Evolutionary conservation across 2,888 invertebrate genomes (phyloP).

Genomic region (Monoplex corrugatus): DNA sequence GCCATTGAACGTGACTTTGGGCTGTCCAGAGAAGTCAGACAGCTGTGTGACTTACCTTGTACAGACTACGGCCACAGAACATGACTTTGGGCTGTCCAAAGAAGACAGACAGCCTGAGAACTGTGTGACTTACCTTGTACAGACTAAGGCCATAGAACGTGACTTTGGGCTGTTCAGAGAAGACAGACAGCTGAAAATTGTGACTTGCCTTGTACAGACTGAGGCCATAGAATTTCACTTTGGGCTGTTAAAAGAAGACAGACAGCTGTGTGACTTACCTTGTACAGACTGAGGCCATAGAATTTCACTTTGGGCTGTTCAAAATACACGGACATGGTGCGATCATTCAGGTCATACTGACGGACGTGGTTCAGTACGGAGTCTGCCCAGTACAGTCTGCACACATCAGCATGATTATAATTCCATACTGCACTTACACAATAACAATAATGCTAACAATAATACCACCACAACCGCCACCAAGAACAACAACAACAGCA

Average conservation of each 20-base stretch:
- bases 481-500: background rate
- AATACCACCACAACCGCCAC: background rate
- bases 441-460: background rate
- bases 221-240: slow-evolving; percentile 71
- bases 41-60: too few species aligned
- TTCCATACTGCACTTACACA: too few species aligned
- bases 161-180: too few species aligned
- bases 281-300: slow-evolving; percentile 73
- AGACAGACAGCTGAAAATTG: too few species aligned
- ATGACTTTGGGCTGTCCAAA: too few species aligned
- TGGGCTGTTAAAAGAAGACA: slow-evolving; percentile 61
- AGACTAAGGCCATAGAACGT: too few species aligned
- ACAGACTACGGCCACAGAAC: too few species aligned
- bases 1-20: too few species aligned
- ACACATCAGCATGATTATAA: too few species aligned
- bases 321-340: slow-evolving; percentile 61
- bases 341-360: slow-evolving; percentile 63
- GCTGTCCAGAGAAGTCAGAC: too few species aligned
- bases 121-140: too few species aligned
- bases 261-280: slow-evolving; percentile 70
- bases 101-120: too few species aligned
- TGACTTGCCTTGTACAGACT: slow-evolving; percentile 73
- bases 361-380: slow-evolving; percentile 67
- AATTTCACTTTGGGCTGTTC: slow-evolving; percentile 63
- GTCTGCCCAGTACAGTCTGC: slow-evolving; percentile 77